These are phyloP conservation scores for Pachyuromys duprasi DNA, from an alignment of 2,797 vertebrate species.

Conservation along the genomic window DNA sequence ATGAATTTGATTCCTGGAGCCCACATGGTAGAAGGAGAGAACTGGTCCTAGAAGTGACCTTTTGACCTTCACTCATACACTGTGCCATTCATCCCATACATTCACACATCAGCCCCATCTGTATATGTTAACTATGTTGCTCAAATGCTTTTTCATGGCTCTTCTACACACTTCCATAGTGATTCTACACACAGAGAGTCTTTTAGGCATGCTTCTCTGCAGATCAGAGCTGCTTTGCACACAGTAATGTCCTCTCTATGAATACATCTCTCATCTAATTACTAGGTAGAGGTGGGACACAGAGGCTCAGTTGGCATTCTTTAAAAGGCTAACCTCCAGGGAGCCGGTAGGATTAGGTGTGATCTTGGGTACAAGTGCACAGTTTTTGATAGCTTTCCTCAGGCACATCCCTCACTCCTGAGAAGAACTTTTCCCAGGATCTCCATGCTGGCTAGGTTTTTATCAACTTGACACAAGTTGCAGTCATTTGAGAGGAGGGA, in stretches of 20 bases:
- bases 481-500: not conserved
- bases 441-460: not conserved
- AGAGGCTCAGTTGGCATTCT: not conserved
- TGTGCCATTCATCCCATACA: too few species aligned
- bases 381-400: not conserved
- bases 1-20: not conserved
- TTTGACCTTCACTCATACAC: not conserved
- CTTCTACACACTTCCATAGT: not conserved
- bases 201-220: not conserved
- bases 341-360: not conserved
- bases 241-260: not conserved
- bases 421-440: not conserved
- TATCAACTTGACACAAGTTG: not conserved
- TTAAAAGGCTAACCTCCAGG: not conserved
- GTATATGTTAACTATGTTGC: not conserved
- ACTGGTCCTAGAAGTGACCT: not conserved
- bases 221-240: not conserved
- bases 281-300: not conserved
- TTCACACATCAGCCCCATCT: fast-evolving
- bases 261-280: not conserved
- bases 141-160: not conserved
- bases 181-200: not conserved
- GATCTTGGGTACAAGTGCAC: not conserved
- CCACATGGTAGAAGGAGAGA: not conserved
- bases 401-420: not conserved